phyloP scores from a whole-genome alignment of 2,113 vertebrate species.

The Eidolon helvum region DNA sequence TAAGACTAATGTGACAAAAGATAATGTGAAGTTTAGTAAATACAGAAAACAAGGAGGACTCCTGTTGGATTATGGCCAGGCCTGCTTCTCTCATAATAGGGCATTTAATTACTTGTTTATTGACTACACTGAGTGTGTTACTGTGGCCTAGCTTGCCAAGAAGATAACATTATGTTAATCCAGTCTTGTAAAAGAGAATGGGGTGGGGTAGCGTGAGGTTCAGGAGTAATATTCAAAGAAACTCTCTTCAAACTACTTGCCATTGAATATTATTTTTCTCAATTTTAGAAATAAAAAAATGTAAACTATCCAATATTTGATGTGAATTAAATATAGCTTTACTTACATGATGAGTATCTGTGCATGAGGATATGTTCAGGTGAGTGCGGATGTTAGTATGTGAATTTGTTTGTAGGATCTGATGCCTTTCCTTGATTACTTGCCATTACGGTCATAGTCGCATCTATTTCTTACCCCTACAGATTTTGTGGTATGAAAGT shows the following conservation, averaged over 20 bases:
- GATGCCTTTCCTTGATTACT: not conserved
- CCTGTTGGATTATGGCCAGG: not conserved
- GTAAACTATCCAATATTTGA: not conserved
- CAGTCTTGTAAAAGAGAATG: not conserved
- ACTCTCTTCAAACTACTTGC: not conserved
- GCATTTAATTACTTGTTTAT: not conserved
- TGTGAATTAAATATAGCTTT: not conserved
- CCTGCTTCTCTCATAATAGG: not conserved
- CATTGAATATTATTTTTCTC: not conserved
- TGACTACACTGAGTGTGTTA: not conserved
- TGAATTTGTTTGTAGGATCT: not conserved
- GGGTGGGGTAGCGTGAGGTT: not conserved
- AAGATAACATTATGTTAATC: not conserved
- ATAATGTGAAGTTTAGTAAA: not conserved
- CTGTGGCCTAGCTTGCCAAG: not conserved
- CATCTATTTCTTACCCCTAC: not conserved
- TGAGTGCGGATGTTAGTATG: not conserved
- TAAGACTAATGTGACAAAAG: constrained; percentile 7
- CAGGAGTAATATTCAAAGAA: not conserved
- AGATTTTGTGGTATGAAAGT: not conserved
- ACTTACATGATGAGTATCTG: not conserved
- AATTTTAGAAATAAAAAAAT: not conserved
- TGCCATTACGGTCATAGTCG: not conserved
- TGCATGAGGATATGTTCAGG: not conserved
- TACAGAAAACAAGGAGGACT: not conserved